Conservation (phyloP, 2,797 vertebrate genomes). For the Rhinichthys osculus region DNA sequence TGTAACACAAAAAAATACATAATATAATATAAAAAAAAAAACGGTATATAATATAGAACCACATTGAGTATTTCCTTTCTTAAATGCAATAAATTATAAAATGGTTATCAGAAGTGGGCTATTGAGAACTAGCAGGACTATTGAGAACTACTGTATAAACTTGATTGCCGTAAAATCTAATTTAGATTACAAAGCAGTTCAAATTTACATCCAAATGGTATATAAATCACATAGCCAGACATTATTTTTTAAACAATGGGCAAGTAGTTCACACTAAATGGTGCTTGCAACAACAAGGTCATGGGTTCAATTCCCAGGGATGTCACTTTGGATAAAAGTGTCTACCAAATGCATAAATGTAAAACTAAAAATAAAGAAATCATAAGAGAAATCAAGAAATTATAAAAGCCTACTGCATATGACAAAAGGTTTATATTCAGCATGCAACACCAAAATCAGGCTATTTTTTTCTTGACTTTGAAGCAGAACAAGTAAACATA, state of each 20-base stretch:
- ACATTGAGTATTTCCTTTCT: not conserved
- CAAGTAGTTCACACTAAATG: not conserved
- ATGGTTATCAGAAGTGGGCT: not conserved
- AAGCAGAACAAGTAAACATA: not conserved
- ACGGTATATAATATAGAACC: not conserved
- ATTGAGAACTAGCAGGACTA: not conserved
- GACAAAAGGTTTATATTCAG: not conserved
- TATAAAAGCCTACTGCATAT: not conserved
- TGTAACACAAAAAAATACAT: not conserved
- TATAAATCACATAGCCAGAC: not conserved
- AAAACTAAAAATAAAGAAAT: not conserved
- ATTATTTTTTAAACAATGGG: not conserved
- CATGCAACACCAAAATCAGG: not conserved
- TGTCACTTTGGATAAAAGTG: not conserved
- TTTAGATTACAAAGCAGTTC: not conserved
- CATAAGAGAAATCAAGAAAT: not conserved
- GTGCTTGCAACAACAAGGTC: not conserved
- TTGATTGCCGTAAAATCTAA: not conserved
- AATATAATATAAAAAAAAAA: not conserved
- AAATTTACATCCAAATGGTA: not conserved
- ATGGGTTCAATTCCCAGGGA: not conserved
- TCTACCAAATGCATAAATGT: not conserved
- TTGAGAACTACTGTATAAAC: not conserved
- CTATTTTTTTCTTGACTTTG: not conserved
- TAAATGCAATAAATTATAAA: not conserved